Conservation (phyloP, 2,888 invertebrate genomes). For the Melipona bicolor region DNA sequence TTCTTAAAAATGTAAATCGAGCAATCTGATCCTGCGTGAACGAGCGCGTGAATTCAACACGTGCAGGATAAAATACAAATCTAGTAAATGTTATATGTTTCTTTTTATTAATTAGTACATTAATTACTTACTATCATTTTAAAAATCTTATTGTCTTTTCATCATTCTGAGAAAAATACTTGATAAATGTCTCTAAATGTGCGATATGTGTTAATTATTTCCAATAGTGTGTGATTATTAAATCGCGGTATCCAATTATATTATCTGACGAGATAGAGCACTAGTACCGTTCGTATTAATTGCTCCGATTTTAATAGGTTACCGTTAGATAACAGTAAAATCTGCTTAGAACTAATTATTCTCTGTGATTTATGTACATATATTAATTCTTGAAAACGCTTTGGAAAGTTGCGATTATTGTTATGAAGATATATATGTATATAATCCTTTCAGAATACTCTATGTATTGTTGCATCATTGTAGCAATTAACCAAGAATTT, state of each 20-base stretch:
- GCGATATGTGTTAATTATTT: neutral
- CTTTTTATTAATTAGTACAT: neutral
- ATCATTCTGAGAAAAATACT: too few species aligned
- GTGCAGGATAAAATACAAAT: neutral
- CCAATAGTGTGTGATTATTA: neutral
- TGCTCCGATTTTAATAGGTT: neutral
- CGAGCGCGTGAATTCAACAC: neutral
- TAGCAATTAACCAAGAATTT: neutral
- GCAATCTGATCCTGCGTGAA: neutral
- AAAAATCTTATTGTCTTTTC: too few species aligned
- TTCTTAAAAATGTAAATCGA: neutral
- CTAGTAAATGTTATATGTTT: neutral
- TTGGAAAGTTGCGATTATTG: neutral
- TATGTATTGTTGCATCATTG: neutral
- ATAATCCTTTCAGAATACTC: neutral
- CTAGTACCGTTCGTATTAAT: neutral
- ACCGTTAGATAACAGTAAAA: neutral
- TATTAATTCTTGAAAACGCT: neutral
- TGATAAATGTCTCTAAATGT: neutral
- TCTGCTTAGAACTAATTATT: neutral
- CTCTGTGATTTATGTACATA: neutral
- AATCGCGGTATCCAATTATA: conserved; percentile 12
- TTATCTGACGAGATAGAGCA: conserved; percentile 13
- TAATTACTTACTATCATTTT: neutral
- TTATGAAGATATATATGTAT: neutral